These are phyloP conservation scores for Diaprepes abbreviatus DNA, from an alignment of 2,888 invertebrate species.

Conservation along the genomic window DNA sequence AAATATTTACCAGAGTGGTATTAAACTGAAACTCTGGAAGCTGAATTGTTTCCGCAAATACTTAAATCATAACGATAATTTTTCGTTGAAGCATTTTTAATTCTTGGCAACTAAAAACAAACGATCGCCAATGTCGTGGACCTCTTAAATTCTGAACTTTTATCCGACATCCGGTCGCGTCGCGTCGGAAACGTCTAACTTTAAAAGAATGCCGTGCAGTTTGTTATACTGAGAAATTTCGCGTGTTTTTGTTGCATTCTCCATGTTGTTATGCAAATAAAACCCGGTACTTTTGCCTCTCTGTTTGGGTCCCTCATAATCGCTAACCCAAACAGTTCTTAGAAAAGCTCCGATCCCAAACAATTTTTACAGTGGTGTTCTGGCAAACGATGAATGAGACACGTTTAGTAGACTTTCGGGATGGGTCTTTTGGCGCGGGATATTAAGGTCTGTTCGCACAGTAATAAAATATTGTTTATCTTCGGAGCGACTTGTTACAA, in stretches of 20 bases:
- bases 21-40: neutral
- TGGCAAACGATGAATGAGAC: slow-evolving; percentile 22
- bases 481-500: too few relatives aligned
- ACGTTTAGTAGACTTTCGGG: slow-evolving; percentile 5
- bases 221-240: slow-evolving; percentile 16
- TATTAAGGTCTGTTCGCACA: neutral
- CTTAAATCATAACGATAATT: too few relatives aligned
- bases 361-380: slow-evolving; percentile 10
- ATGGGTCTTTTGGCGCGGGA: neutral
- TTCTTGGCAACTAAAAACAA: neutral
- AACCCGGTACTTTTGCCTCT: slow-evolving; percentile 27
- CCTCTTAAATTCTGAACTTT: slow-evolving; percentile 1
- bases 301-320: slow-evolving; percentile 32
- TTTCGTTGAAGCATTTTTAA: neutral
- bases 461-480: too few relatives aligned
- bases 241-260: slow-evolving; percentile 31
- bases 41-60: neutral
- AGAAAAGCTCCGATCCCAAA: slow-evolving; percentile 22
- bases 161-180: slow-evolving; percentile 8
- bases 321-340: slow-evolving; percentile 32
- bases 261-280: slow-evolving; percentile 31
- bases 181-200: slow-evolving; percentile 19
- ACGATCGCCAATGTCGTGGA: neutral
- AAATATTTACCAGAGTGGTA: neutral
- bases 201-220: slow-evolving; percentile 19